Evolutionary conservation across 1,140 invertebrate species (phyloP).

Genomic region (Frieseomelitta varia): DNA sequence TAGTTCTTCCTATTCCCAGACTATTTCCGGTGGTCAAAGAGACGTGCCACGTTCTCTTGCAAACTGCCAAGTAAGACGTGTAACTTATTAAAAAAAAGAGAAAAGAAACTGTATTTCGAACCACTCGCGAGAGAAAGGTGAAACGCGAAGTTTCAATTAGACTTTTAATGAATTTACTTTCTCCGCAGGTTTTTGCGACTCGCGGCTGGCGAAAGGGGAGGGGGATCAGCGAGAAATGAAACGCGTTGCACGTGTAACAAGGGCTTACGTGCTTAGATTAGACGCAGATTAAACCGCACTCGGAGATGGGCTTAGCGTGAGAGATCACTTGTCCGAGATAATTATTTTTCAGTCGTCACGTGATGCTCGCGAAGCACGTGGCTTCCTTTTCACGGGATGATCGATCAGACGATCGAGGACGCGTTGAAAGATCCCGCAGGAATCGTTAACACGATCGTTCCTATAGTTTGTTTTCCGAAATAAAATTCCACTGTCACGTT

Average conservation of each 20-base stretch:
- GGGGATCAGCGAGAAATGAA: not conserved
- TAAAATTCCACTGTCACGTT: no score
- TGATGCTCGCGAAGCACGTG: constrained; percentile 39
- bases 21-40: not conserved
- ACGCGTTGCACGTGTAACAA: constrained; percentile 27
- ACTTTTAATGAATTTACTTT: not conserved
- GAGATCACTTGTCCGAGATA: constrained; percentile 63
- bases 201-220: not conserved
- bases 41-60: not conserved
- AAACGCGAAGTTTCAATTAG: no score
- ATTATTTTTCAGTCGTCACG: constrained; percentile 60
- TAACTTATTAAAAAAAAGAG: no score
- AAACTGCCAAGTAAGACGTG: not conserved
- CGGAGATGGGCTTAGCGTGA: constrained; percentile 56
- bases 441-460: not conserved
- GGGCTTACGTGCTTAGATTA: constrained; percentile 56
- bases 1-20: not conserved
- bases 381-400: constrained; percentile 32
- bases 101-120: no score
- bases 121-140: no score
- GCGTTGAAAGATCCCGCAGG: not conserved
- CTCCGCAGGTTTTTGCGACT: not conserved
- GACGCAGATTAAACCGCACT: constrained; percentile 42
- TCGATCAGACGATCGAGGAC: constrained; percentile 34
- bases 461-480: not conserved